Evolutionary conservation across 2,888 invertebrate species (phyloP).

Genomic region (Hirtodrosophila cameraria): DNA sequence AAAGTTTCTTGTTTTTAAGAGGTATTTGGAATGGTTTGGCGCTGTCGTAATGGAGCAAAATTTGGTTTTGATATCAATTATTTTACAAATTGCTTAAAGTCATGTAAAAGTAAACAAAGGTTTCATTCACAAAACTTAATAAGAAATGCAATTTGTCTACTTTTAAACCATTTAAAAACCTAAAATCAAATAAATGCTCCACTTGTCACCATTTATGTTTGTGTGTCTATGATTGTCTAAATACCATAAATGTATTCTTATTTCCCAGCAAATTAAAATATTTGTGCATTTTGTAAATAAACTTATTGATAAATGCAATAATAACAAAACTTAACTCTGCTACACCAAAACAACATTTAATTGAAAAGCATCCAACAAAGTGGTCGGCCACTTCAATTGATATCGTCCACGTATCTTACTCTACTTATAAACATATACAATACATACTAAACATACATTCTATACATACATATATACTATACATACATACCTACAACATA

Average conservation of each 20-base stretch:
- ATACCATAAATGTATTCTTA: constrained; percentile 30
- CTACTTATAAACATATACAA: constrained; percentile 17
- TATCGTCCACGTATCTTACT: constrained; percentile 8
- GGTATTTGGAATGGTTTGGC: constrained; percentile 6
- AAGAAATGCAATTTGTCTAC: not conserved
- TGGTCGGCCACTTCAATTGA: constrained; percentile 55
- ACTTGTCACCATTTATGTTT: constrained; percentile 38
- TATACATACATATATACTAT: constrained; percentile 10
- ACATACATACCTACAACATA: constrained; percentile 32
- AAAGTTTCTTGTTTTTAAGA: not conserved
- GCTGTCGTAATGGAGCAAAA: constrained; percentile 25
- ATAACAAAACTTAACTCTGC: constrained; percentile 32
- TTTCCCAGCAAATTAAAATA: constrained; percentile 30
- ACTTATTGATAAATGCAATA: constrained; percentile 22
- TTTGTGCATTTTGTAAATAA: constrained; percentile 58
- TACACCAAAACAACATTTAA: constrained; percentile 24
- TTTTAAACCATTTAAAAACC: not conserved
- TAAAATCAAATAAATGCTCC: constrained; percentile 21
- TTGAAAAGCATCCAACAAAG: constrained; percentile 39
- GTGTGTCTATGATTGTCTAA: constrained; percentile 14
- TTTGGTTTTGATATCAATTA: not conserved
- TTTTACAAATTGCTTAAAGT: no score
- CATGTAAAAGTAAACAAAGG: no score
- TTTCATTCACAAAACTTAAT: no score
- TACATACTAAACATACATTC: constrained; percentile 14